Conservation (phyloP, 1,140 invertebrate species). For the Brachionus rotundiformis region DNA sequence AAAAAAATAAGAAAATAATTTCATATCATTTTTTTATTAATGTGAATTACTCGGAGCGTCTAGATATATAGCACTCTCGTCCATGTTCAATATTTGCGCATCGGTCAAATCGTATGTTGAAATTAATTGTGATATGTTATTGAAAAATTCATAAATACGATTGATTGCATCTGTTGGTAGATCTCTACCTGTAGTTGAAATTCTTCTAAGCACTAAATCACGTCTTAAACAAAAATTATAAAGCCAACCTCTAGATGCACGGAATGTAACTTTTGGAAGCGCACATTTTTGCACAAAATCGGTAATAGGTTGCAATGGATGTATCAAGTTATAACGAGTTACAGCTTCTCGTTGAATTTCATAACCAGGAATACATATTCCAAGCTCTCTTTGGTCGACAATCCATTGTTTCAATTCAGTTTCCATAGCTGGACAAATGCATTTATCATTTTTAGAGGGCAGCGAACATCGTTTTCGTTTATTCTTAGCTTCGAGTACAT, state of each 20-base stretch:
- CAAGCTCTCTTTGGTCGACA: not conserved
- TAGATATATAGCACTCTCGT: slow-evolving; percentile 17
- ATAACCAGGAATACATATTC: not conserved
- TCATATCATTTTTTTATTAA: not conserved
- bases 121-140: not conserved
- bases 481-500: not conserved
- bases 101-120: not conserved
- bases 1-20: not conserved
- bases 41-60: not conserved
- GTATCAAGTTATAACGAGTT: not conserved
- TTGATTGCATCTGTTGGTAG: not conserved
- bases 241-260: slow-evolving; percentile 11
- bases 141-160: not conserved
- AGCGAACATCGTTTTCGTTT: not conserved
- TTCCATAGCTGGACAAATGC: not conserved
- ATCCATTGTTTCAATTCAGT: not conserved
- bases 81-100: not conserved
- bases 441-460: not conserved
- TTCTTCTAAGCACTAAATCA: not conserved
- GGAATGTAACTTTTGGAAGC: not conserved
- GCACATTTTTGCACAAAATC: not conserved
- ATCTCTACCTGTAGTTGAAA: slow-evolving; percentile 6
- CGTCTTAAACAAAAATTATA: not conserved
- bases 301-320: not conserved
- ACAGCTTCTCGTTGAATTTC: not conserved